A percentile compares a stretch with the other conserved stretches of the same genome.
These are phyloP conservation scores for Sebastes kiyomatsui DNA, from an alignment of 2,797 vertebrate species.

Conservation along the genomic window DNA sequence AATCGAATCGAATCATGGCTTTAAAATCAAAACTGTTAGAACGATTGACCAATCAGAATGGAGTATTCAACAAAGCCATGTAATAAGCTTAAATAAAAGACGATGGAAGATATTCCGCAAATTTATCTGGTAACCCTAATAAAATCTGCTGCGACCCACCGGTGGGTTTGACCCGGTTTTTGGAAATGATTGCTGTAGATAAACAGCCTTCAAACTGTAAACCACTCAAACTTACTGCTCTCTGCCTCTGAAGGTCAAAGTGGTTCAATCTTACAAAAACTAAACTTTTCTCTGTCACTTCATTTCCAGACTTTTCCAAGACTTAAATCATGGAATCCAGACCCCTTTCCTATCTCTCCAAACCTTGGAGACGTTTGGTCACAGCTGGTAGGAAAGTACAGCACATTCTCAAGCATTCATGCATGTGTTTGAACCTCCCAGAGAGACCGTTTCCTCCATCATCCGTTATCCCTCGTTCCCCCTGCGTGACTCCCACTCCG, in stretches of 20 bases:
- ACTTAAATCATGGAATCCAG: not conserved
- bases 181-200: too few species aligned
- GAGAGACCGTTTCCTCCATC: not conserved
- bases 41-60: too few species aligned
- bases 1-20: too few species aligned
- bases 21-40: too few species aligned
- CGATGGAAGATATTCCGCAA: too few species aligned
- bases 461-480: not conserved
- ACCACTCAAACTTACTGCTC: too few species aligned
- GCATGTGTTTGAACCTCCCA: not conserved
- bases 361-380: not conserved
- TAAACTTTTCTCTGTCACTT: not conserved
- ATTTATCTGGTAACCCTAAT: too few species aligned
- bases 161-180: too few species aligned
- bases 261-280: not conserved
- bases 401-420: not conserved
- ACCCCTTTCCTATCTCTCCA: not conserved
- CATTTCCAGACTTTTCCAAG: not conserved
- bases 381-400: not conserved
- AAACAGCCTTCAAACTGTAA: too few species aligned
- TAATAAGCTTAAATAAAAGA: too few species aligned
- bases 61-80: too few species aligned
- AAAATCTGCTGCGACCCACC: too few species aligned
- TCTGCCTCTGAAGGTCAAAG: not conserved
- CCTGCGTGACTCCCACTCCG: not conserved